Evolutionary conservation across 2,113 vertebrate genomes (phyloP), one percentile per base, ranked within the genome.

Genomic region (Mobula hypostoma): DNA sequence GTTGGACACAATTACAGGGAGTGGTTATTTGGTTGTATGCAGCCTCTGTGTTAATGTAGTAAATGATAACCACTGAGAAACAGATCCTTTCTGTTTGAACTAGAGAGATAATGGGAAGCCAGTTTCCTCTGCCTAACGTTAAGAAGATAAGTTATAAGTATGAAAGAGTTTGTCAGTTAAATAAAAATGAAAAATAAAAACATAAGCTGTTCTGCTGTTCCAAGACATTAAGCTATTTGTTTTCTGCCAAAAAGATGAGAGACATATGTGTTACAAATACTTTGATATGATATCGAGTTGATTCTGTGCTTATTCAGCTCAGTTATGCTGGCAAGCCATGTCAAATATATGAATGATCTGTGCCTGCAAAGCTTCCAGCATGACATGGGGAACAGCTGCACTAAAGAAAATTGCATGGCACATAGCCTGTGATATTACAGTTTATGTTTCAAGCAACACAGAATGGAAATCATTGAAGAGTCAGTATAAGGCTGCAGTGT

Each of bases 21-120:
- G 48, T 48, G 48, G 48, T 48, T 48, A 48, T 48, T 48, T 48
- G 48, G 48, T 48, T 48, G 48, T 48, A 90, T 90, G 61, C n/a
- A 90, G 85, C 61, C 12, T 90, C 85, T 91, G 68, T 68, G 87
- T n/a, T 48, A 63, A 91, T 36, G 87, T 11, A 68, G 29, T 36
- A 91, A n/a, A 91, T 68, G 7, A 32, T 27, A 63, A 29, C 58
- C 87, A 36, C 19, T 68, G 63, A 36, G n/a, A 63, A 32, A 8
- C 48, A 91, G 87, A 91, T 91, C 15, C 87, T 48, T 68, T 91
- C 29, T 91, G 87, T 17, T 68, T 91, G 87, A 91, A 68, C 87
- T 66, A 32, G 27, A 91, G 12, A 91, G 82, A 85, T 85, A 56
- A 24, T 85, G 82, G 40, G 58, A 85, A 85, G 48, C 58, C 19